Percentiles rank a stretch among this genome's conserved stretches.
Evolutionary conservation across 2,888 invertebrate genomes (phyloP).

Genomic region (Pristionchus arcanus): DNA sequence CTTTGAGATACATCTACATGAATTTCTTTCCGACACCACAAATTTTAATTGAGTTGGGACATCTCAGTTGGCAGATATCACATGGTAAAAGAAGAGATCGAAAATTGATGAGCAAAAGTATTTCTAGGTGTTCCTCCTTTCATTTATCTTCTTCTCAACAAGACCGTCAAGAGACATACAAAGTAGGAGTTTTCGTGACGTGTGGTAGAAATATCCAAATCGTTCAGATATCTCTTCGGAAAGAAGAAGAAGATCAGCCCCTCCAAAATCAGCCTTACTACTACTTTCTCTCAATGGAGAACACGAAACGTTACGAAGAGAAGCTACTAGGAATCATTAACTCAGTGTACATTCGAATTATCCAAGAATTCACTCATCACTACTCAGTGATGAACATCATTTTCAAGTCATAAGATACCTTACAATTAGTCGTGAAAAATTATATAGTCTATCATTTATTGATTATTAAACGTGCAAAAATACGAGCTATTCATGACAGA

Average conservation of each 20-base stretch:
- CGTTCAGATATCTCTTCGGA: neutral
- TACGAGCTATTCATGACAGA: too few relatives aligned
- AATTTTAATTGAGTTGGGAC: neutral
- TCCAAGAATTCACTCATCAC: too few relatives aligned
- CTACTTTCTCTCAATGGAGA: neutral
- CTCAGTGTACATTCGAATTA: too few relatives aligned
- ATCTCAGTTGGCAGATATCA: neutral
- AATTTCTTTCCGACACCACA: constrained; percentile 21
- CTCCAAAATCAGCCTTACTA: neutral
- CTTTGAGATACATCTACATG: constrained; percentile 21
- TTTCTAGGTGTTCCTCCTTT: constrained; percentile 3
- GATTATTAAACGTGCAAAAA: too few relatives aligned
- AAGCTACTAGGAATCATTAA: neutral
- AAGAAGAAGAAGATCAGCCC: neutral
- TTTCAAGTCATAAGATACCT: too few relatives aligned
- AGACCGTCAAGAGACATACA: neutral
- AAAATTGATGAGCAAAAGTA: too few relatives aligned
- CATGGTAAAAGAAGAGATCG: neutral
- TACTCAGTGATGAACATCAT: too few relatives aligned
- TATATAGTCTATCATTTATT: too few relatives aligned
- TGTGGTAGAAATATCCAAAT: neutral
- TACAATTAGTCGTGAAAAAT: too few relatives aligned
- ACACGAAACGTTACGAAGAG: neutral
- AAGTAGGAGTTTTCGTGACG: neutral
- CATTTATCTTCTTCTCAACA: neutral